Evolutionary conservation across 30 jellyfish, hydroid and myxozoan genomes (phyloP).

Genomic region (Hydractinia symbiolongicarpus): DNA sequence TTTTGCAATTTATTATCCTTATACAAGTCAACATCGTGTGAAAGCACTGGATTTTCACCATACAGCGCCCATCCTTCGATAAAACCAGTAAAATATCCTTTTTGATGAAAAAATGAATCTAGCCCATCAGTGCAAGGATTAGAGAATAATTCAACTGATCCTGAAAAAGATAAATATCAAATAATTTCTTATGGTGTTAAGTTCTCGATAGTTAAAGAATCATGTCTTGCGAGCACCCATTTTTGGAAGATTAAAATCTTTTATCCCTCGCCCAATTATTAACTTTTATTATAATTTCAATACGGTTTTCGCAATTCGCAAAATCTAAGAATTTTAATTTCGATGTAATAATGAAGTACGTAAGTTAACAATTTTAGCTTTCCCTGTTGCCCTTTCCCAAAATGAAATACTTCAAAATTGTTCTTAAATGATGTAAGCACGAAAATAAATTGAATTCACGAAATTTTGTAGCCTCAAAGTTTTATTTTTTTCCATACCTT

Average conservation of each 20-base stretch:
- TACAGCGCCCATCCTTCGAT: slow-evolving; percentile 95
- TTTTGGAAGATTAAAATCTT: too few relatives aligned
- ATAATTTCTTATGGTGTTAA: not conserved
- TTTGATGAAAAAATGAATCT: slow-evolving; percentile 47
- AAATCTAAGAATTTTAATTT: too few relatives aligned
- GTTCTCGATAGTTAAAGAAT: slow-evolving; percentile 38
- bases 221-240: slow-evolving; percentile 19
- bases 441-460: not conserved
- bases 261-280: slow-evolving; percentile 39
- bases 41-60: slow-evolving; percentile 78
- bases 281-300: too few relatives aligned
- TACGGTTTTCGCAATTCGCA: too few relatives aligned
- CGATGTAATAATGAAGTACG: too few relatives aligned
- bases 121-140: slow-evolving; percentile 65
- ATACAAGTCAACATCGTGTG: slow-evolving; percentile 68
- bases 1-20: slow-evolving; percentile 71
- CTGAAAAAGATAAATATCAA: slow-evolving; percentile 25
- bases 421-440: slow-evolving; percentile 30
- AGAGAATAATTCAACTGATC: slow-evolving; percentile 67
- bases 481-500: not conserved
- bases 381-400: too few relatives aligned
- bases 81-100: slow-evolving; percentile 54
- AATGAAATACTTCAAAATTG: slow-evolving; percentile 26
- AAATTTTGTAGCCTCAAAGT: not conserved
- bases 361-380: too few relatives aligned